These are phyloP conservation scores for Rhinoderma darwinii DNA, from an alignment of 2,113 vertebrate species.

Conservation along the genomic window DNA sequence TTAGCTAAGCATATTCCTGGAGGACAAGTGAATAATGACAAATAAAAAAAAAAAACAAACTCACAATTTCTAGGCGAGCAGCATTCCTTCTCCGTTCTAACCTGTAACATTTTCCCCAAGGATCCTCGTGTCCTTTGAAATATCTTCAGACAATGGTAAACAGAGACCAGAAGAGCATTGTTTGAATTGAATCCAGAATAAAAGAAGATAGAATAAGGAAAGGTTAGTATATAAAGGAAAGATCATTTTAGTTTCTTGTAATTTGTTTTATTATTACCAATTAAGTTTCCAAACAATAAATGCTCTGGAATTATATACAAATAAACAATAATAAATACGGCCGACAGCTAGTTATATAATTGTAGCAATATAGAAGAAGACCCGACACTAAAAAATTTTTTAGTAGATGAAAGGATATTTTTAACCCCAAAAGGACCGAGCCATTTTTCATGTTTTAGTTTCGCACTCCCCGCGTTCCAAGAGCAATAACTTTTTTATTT, in stretches of 20 bases:
- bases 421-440: no score
- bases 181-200: not conserved
- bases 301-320: no score
- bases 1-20: constrained; percentile 1
- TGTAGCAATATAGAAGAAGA: no score
- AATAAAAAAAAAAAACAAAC: constrained; percentile 10
- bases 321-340: no score
- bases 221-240: not conserved
- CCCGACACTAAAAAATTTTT: no score
- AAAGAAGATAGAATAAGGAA: not conserved
- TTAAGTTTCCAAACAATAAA: not conserved
- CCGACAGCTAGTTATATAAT: no score
- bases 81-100: not conserved
- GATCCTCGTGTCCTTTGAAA: not conserved
- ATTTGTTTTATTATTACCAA: not conserved
- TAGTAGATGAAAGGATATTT: no score
- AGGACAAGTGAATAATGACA: constrained; percentile 5
- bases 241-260: not conserved
- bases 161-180: not conserved
- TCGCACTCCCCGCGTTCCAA: no score
- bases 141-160: not conserved
- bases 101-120: not conserved
- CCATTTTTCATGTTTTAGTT: no score
- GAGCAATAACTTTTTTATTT: no score
- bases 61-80: not conserved